phyloP scores from a whole-genome alignment of 2,113 vertebrate species.

The Catagonus wagneri region DNA sequence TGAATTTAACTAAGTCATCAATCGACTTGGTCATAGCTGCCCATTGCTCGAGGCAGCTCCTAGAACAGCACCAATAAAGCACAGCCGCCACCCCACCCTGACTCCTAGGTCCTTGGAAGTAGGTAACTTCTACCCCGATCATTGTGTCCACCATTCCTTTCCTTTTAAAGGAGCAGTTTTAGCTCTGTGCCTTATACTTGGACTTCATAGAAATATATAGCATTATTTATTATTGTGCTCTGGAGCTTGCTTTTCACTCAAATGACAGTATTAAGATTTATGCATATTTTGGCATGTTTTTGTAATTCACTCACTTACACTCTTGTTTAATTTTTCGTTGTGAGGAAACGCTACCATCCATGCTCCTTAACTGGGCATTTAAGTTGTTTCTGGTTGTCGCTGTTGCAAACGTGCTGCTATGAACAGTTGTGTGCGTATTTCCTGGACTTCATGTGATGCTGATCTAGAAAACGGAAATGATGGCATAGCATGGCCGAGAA shows the following conservation, averaged over 20 bases:
- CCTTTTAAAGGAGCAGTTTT: not conserved
- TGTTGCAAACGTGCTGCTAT: accelerated
- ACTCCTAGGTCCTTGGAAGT: not conserved
- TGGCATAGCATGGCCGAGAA: accelerated
- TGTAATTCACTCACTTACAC: not conserved
- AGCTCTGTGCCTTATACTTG: not conserved
- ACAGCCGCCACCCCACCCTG: no score
- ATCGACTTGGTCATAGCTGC: not conserved
- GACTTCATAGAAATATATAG: not conserved
- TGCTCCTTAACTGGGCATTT: not conserved
- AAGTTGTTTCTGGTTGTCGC: not conserved
- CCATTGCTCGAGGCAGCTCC: no score
- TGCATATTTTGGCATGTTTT: not conserved
- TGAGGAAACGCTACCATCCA: no score
- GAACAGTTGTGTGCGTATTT: no score
- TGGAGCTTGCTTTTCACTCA: not conserved
- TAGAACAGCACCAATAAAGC: not conserved
- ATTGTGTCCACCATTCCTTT: not conserved
- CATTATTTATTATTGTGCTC: not conserved
- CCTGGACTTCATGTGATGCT: not conserved
- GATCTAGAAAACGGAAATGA: not conserved
- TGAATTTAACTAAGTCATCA: not conserved
- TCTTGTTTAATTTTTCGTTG: not conserved
- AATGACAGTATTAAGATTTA: not conserved
- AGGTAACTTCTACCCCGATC: not conserved